Evolutionary conservation across 2,113 vertebrate genomes (phyloP).

Genomic region (Nothobranchius furzeri): DNA sequence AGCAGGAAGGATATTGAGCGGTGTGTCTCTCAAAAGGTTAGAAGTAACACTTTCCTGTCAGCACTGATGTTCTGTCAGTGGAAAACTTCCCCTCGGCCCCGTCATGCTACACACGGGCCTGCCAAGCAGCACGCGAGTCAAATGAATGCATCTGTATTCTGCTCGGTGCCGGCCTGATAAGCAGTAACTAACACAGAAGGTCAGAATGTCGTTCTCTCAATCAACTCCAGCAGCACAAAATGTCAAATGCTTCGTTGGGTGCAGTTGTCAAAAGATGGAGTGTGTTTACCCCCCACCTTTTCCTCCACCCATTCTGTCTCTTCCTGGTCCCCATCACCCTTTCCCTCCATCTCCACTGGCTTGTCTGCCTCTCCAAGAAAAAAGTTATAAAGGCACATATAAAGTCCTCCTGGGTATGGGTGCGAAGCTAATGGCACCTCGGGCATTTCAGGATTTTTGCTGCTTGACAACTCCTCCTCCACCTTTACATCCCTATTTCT

Average conservation of each 20-base stretch:
- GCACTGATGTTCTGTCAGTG: conserved; percentile 70
- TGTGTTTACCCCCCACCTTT: conserved; percentile 36
- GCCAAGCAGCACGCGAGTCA: conserved; percentile 26
- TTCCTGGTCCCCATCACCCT: conserved; percentile 15
- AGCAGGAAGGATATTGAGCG: conserved; percentile 71
- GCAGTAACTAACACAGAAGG: conserved; percentile 61
- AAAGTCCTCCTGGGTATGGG: conserved; percentile 29
- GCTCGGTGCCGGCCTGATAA: conserved; percentile 47
- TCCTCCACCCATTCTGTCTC: conserved; percentile 19
- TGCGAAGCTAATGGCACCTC: conserved; percentile 54
- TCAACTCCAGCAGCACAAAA: conserved; percentile 58
- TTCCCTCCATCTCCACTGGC: conserved; percentile 23
- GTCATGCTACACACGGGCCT: conserved; percentile 27
- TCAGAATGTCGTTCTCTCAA: conserved; percentile 71
- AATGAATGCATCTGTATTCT: conserved; percentile 67
- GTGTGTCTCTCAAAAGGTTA: conserved; percentile 70
- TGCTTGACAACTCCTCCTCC: conserved; percentile 40
- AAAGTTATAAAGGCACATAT: conserved; percentile 26
- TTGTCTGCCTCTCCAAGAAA: conserved; percentile 28
- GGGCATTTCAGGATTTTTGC: conserved; percentile 33
- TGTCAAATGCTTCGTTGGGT: conserved; percentile 69
- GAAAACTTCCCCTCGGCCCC: conserved; percentile 55
- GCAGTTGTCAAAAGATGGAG: conserved; percentile 54
- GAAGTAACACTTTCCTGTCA: conserved; percentile 72
- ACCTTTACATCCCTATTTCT: conserved; percentile 40